These are phyloP conservation scores for Sakesphorus luctuosus DNA, from an alignment of 2,113 vertebrate species.

Conservation along the genomic window DNA sequence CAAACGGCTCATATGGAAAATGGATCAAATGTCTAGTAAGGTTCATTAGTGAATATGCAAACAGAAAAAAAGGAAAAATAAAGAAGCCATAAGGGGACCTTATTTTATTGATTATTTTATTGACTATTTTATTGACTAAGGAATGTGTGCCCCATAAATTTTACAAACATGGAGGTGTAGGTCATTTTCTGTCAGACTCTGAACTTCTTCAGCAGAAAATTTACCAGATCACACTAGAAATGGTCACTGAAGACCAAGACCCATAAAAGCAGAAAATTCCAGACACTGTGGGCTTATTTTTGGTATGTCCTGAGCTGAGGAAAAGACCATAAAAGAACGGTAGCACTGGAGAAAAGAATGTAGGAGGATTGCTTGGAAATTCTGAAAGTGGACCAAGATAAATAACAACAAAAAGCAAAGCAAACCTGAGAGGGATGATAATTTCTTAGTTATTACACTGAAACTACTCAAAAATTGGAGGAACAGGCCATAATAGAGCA, in stretches of 20 bases:
- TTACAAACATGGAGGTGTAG: background rate
- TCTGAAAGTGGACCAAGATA: background rate
- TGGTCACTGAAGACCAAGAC: background rate
- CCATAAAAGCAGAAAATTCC: background rate
- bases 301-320: background rate
- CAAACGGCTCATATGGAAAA: slow-evolving; percentile 11
- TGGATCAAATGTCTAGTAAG: slow-evolving; percentile 9
- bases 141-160: background rate
- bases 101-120: background rate
- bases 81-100: background rate
- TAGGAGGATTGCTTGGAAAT: background rate
- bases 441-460: background rate
- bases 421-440: background rate
- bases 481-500: background rate
- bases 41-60: slow-evolving; percentile 6
- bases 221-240: background rate
- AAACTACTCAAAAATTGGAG: background rate
- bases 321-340: background rate
- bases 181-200: background rate
- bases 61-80: background rate
- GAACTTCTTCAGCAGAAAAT: background rate
- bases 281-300: background rate
- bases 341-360: background rate
- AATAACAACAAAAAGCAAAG: background rate
- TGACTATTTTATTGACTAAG: slow-evolving; percentile 2